Conservation (phyloP, 2,888 invertebrate genomes). For the Diplolepis rosae region DNA sequence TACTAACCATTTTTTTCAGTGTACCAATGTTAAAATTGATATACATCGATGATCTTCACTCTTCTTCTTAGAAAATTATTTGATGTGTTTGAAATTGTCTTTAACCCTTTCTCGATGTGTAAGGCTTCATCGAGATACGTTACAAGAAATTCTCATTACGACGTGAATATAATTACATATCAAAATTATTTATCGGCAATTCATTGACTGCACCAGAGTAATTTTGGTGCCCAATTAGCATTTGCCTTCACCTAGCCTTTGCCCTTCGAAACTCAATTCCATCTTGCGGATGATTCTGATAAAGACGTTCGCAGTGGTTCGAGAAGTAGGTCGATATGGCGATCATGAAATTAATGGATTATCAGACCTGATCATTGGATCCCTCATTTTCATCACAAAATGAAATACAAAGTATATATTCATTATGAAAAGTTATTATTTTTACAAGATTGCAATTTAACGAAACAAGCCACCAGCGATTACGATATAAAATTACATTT, state of each 20-base stretch:
- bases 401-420: slow-evolving; percentile 16
- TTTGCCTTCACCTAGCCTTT: slow-evolving; percentile 9
- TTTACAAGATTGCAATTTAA: background rate
- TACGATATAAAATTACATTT: background rate
- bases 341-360: slow-evolving; percentile 1
- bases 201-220: slow-evolving; percentile 10
- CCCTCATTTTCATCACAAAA: slow-evolving; percentile 5
- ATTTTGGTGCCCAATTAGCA: slow-evolving; percentile 14
- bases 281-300: slow-evolving; percentile 5
- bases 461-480: background rate
- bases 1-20: no score
- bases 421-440: background rate
- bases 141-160: slow-evolving; percentile 10
- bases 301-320: slow-evolving; percentile 1
- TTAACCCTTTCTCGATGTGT: background rate
- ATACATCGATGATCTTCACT: no score
- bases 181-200: slow-evolving; percentile 16
- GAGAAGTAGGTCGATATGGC: background rate
- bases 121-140: background rate
- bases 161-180: slow-evolving; percentile 1
- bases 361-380: background rate
- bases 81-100: no score
- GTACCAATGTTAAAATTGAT: no score
- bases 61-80: no score
- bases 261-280: slow-evolving; percentile 22